A percentile compares a stretch with the other conserved stretches of the same genome.
Conservation (phyloP, 2,797 vertebrate species). For the Ispidina picta region DNA sequence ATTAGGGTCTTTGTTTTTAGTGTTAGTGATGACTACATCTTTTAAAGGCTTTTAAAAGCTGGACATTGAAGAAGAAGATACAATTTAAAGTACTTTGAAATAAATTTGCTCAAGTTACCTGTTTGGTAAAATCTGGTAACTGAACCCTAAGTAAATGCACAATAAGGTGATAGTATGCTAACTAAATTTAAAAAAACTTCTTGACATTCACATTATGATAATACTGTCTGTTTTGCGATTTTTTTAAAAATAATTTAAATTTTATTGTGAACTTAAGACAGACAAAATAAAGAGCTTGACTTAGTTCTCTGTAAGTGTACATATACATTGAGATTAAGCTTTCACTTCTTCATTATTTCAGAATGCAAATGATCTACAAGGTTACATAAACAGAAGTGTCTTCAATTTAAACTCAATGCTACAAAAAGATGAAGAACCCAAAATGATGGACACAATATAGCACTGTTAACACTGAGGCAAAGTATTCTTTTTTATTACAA, state of each 20-base stretch:
- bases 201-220: neutral
- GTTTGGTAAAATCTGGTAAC: neutral
- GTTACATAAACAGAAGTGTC: slow-evolving; percentile 79
- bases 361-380: slow-evolving; percentile 82
- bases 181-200: neutral
- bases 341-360: slow-evolving; percentile 64
- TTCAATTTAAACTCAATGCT: slow-evolving; percentile 80
- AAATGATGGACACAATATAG: slow-evolving; percentile 92
- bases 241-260: neutral
- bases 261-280: neutral
- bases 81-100: neutral
- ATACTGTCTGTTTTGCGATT: neutral
- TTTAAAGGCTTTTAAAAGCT: neutral
- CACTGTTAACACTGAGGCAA: slow-evolving; percentile 65
- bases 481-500: slow-evolving; percentile 64
- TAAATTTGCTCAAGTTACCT: neutral
- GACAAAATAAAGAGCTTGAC: neutral
- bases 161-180: neutral
- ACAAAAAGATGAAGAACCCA: slow-evolving; percentile 87
- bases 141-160: neutral
- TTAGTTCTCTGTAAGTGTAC: neutral
- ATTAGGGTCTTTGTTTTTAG: neutral
- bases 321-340: neutral
- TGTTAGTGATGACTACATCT: neutral
- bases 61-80: neutral